Base-by-base conservation (phyloP, 2,797 vertebrate genomes). In the Pampus argenteus region DNA sequence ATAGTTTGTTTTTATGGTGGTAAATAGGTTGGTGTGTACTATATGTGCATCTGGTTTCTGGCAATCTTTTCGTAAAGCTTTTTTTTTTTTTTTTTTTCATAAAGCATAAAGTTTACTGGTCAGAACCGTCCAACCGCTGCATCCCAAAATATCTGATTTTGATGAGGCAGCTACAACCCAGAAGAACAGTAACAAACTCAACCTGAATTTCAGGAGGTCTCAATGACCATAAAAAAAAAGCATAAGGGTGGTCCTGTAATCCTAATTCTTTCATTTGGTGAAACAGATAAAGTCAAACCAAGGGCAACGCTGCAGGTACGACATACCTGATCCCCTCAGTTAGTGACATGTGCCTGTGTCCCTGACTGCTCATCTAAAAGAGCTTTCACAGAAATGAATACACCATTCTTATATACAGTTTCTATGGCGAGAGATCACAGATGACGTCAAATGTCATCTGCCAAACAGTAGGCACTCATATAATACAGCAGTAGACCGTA, bases 381-480 rank as follows among this genome's bases (percentile, higher is more conserved):
- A 66, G 70, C 74, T 65, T 34, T 56, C 71, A 68, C 61, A 58
- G 60, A 82, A 47, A 63, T 36, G 1, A 76, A 8, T 54, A 28
- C 49, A 59, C 69, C 8, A 29, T 47, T 78, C 40, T 9, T 61
- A 73, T 31, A 59, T 59, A 75, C 22, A 56, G 66, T 31, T 17
- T 77, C 62, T 78, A 73, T 55, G 60, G 48, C 52, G 49, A 67
- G 56, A 76, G 9, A 42, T 75, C 79, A 77, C 62, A 42, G 71
- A 67, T 76, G 74, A 81, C 40, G 23, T 77, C 60, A 73, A 28
- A 62, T 59, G 58, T 72, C 68, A 80, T 67, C 78, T 61, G 62
- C 61, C 76, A 71, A 72, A 77, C 68, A 68, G 71, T 74, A 88
- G 88, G 87, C 87, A 87, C 87, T 90, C 71, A 18, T 67, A 82